phyloP scores from a whole-genome alignment of 35 echinoderm and acorn worm genomes.

The Heliocidaris erythrogramma region DNA sequence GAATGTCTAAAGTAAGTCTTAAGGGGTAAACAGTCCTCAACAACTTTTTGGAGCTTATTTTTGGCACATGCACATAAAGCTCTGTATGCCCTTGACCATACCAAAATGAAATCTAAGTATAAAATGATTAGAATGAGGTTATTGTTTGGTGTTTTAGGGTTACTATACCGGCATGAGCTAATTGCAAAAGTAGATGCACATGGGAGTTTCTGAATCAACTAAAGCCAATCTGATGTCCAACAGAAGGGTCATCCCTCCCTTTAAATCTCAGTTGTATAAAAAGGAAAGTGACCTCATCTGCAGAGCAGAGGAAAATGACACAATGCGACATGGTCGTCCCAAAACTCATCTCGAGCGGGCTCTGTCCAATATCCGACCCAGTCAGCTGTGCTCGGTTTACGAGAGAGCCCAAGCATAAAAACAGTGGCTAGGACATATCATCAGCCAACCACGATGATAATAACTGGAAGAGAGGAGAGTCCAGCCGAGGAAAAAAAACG shows the following conservation, averaged over 20 bases:
- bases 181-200: neutral
- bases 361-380: neutral
- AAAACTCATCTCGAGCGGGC: neutral
- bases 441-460: neutral
- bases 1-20: too few relatives aligned
- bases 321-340: neutral
- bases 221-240: too few relatives aligned
- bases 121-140: too few relatives aligned
- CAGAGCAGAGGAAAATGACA: neutral
- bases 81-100: too few relatives aligned
- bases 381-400: neutral
- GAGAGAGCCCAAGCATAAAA: slow-evolving; percentile 22
- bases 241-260: neutral
- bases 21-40: too few relatives aligned
- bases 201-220: too few relatives aligned
- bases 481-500: neutral
- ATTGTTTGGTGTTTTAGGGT: too few relatives aligned
- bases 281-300: neutral
- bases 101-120: too few relatives aligned
- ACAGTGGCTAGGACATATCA: slow-evolving; percentile 10
- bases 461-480: slow-evolving; percentile 3
- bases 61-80: too few relatives aligned
- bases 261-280: neutral
- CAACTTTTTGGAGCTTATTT: too few relatives aligned
- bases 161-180: neutral